Evolutionary conservation across 2,797 vertebrate species (phyloP).

Genomic region (Fratercula arctica): DNA sequence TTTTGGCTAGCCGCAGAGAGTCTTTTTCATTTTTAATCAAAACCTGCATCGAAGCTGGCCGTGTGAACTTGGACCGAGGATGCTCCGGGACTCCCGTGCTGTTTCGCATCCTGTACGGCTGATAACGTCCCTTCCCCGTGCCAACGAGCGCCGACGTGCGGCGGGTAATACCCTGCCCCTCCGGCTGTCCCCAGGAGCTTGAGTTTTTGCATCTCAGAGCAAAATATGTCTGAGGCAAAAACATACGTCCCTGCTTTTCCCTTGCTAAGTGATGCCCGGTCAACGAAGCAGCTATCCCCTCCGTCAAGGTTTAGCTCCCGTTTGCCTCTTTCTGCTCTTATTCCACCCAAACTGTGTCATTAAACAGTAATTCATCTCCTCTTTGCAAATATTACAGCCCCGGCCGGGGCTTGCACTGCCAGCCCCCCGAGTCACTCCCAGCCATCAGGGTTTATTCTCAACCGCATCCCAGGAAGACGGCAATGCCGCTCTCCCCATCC

Average conservation of each 20-base stretch:
- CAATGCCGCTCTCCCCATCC: not conserved
- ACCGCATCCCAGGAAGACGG: rapidly evolving
- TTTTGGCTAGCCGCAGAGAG: not conserved
- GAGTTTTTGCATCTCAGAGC: not conserved
- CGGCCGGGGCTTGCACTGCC: not conserved
- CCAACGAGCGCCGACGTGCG: not conserved
- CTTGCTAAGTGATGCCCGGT: not conserved
- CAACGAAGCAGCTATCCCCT: not conserved
- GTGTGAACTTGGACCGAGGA: not conserved
- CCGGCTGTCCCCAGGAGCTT: not conserved
- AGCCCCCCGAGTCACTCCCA: not conserved
- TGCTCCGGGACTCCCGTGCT: not conserved
- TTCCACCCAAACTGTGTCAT: not conserved
- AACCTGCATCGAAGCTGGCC: not conserved
- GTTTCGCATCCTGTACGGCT: not conserved
- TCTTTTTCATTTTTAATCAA: not conserved
- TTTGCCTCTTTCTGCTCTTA: not conserved
- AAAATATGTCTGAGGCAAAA: not conserved
- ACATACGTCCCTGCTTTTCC: not conserved
- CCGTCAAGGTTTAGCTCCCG: not conserved
- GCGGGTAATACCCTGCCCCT: not conserved
- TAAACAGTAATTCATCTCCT: not conserved
- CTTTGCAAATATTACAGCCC: not conserved
- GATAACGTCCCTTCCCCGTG: not conserved
- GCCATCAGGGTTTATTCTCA: not conserved